Evolutionary conservation across 2,113 vertebrate species (phyloP).

Genomic region (Variabilichromis moorii): DNA sequence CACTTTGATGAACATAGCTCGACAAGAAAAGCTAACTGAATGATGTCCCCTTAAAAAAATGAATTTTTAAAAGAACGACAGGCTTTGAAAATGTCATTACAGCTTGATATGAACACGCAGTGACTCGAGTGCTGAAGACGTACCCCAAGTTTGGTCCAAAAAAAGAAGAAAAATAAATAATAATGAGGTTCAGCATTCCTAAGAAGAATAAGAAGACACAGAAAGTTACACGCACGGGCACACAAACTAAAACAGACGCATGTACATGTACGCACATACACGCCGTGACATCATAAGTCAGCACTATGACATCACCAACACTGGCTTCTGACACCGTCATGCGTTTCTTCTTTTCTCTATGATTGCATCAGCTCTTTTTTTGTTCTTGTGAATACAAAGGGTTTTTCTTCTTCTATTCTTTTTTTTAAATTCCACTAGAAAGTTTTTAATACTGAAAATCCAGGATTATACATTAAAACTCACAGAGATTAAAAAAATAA

Average conservation of each 20-base stretch:
- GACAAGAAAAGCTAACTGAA: conserved; percentile 22
- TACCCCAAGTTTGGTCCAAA: neutral
- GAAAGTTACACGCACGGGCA: conserved; percentile 31
- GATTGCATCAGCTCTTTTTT: conserved; percentile 62
- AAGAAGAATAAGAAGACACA: conserved; percentile 29
- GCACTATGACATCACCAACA: conserved; percentile 62
- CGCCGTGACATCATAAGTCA: conserved; percentile 65
- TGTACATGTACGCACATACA: conserved; percentile 52
- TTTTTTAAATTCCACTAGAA: conserved; percentile 52
- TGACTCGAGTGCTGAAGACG: neutral
- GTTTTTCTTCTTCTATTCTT: conserved; percentile 1
- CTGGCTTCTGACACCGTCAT: conserved; percentile 64
- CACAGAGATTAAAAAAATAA: conserved; percentile 50
- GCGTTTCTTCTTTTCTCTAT: conserved; percentile 61
- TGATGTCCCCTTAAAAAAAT: neutral
- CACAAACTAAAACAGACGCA: conserved; percentile 52
- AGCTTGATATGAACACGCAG: conserved; percentile 42
- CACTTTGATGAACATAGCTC: conserved; percentile 41
- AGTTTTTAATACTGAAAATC: conserved; percentile 52
- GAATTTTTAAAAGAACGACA: neutral
- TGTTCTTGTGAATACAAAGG: conserved; percentile 41
- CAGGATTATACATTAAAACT: conserved; percentile 48
- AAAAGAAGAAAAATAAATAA: neutral
- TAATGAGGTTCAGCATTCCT: conserved; percentile 54
- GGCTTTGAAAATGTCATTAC: conserved; percentile 2